A percentile compares a stretch with the other conserved stretches of the same genome.
phyloP scores from a whole-genome alignment of 1,140 invertebrate genomes.

The Nasonia longicornis region DNA sequence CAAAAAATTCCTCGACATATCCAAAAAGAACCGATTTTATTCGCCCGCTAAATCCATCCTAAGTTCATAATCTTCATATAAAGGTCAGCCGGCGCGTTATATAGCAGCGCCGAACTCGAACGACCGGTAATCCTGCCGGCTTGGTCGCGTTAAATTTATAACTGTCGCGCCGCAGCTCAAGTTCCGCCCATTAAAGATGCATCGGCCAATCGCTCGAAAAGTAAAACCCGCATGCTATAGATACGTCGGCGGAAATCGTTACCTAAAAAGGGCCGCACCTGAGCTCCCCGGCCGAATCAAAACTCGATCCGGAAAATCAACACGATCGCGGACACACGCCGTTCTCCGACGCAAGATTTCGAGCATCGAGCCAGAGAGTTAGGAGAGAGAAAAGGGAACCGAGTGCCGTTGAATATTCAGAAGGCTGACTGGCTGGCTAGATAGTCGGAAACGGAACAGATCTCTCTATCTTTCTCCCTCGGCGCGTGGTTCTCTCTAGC shows the following conservation, averaged over 20 bases:
- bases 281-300: background rate
- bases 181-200: conserved; percentile 28
- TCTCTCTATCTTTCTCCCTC: background rate
- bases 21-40: background rate
- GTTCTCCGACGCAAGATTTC: conserved; percentile 3
- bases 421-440: background rate
- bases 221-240: background rate
- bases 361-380: background rate
- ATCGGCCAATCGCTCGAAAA: background rate
- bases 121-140: background rate
- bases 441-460: conserved; percentile 24
- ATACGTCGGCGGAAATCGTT: background rate
- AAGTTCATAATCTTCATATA: background rate
- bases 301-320: background rate
- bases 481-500: background rate
- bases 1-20: background rate
- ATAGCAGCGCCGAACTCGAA: background rate
- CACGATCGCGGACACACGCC: background rate
- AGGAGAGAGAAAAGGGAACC: background rate
- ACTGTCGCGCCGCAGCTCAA: background rate
- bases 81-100: background rate
- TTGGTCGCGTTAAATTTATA: background rate
- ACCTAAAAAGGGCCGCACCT: background rate
- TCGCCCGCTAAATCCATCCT: background rate
- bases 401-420: conserved; percentile 19